Evolutionary conservation across 2,113 vertebrate species (phyloP), one percentile per base, ranked within the genome.

Genomic region (Campylorhamphus procurvoides): DNA sequence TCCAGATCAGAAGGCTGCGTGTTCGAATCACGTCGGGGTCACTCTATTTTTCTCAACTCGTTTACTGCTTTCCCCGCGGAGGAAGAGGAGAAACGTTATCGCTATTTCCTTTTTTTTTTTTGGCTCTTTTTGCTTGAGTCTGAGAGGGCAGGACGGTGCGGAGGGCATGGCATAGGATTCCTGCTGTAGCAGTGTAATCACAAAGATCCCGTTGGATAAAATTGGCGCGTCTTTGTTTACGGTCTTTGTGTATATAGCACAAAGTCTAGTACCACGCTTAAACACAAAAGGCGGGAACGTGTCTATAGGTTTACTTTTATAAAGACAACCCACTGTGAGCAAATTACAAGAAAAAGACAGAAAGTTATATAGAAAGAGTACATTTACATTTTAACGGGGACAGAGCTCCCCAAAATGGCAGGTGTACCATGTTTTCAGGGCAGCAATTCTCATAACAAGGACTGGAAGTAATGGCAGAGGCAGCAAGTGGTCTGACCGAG

Each of bases 1-100:
- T 98, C 97, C 97, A 98, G 97, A 98, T 98, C 97, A 97, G 97
- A 98, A 98, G 97, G 97, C 95, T 98, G 97, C 97, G 97, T 98
- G 97, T 98, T 98, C 97, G 97, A 98, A 98, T 98, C 97, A 97
- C 97, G 97, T 98, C 97, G 97, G 97, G 97, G 97, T 92, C 90
- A 98, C 0, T 0, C 0, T 0, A n/a, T 13, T 29, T 3, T 17
- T 0, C 8, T 20, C 20, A 8, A 10, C 5, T 47, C 22, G 9
- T 47, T 47, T 23, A 23, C 11, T 0, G 3, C 2, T 11, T 6
- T 28, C 1, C 0, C 3, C 3, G 3, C 2, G 3, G 18, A 17
- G 27, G 9, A 77, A 35, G 14, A 1, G 2, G 23, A 37, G 7
- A 3, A 29, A 22, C 1, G 3, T 6, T 17, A 3, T 11, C 23